Evolutionary conservation across 2,797 vertebrate species (phyloP).

Genomic region (Rhodeus uyekii): DNA sequence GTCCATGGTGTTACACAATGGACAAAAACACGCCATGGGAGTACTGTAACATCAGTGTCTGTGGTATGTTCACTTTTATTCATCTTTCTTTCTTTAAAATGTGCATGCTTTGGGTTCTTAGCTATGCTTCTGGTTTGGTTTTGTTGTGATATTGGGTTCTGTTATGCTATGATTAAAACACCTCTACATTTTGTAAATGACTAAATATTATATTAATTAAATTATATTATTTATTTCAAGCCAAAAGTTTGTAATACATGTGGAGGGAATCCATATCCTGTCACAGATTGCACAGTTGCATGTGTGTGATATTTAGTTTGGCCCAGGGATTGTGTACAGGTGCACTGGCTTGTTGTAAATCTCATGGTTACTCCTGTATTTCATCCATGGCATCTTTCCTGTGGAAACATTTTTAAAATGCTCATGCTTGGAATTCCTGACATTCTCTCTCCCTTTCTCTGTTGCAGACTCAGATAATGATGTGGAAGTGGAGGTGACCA

Average conservation of each 20-base stretch:
- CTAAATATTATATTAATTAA: neutral
- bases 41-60: conserved; percentile 92
- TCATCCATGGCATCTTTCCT: conserved; percentile 41
- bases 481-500: conserved; percentile 76
- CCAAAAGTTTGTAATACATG: neutral
- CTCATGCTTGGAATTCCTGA: conserved; percentile 7
- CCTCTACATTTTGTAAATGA: neutral
- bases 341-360: conserved; percentile 37
- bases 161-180: neutral
- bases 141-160: neutral
- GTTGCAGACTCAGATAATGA: conserved; percentile 64
- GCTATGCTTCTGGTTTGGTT: neutral
- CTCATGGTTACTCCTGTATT: conserved; percentile 35
- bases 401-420: conserved; percentile 15
- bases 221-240: neutral
- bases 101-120: neutral
- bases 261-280: neutral
- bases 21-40: conserved; percentile 92
- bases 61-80: conserved; percentile 80
- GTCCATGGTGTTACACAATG: conserved; percentile 96
- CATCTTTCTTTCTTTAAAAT: neutral
- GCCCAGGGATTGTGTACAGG: conserved; percentile 37
- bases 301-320: conserved; percentile 27
- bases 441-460: conserved; percentile 31
- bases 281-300: neutral